Percentiles rank a stretch among this genome's conserved stretches.
Conservation (phyloP, 2,888 invertebrate species). For the Opisthograptis luteolata region DNA sequence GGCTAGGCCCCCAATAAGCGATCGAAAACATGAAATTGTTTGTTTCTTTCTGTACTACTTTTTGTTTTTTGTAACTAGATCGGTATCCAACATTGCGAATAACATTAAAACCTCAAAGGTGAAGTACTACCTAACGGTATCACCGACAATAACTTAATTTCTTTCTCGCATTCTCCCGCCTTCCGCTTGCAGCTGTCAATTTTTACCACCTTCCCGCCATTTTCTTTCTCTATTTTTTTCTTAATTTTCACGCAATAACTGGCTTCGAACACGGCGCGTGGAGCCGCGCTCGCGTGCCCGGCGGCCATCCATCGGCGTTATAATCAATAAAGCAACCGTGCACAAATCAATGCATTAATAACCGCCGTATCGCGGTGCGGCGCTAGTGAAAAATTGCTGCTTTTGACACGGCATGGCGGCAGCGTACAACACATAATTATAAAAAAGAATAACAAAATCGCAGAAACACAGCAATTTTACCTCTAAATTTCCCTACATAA, state of each 20-base stretch:
- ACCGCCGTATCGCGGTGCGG: slow-evolving; percentile 48
- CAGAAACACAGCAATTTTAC: slow-evolving; percentile 8
- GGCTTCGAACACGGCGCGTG: slow-evolving; percentile 43
- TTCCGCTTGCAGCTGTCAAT: slow-evolving; percentile 23
- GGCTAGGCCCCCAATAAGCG: too few relatives aligned
- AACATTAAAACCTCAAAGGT: slow-evolving; percentile 9
- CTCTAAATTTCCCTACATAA: slow-evolving; percentile 8
- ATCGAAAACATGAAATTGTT: too few relatives aligned
- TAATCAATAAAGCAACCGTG: slow-evolving; percentile 76
- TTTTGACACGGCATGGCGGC: slow-evolving; percentile 42
- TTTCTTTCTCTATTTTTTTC: slow-evolving; percentile 40
- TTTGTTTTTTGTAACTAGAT: too few relatives aligned
- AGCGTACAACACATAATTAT: slow-evolving; percentile 23
- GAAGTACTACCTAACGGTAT: too few relatives aligned
- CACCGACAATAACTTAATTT: slow-evolving; percentile 18
- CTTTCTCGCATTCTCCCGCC: slow-evolving; percentile 29
- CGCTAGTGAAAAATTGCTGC: slow-evolving; percentile 55
- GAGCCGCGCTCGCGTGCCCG: slow-evolving; percentile 61
- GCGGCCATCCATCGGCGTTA: slow-evolving; percentile 68
- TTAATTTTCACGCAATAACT: slow-evolving; percentile 48
- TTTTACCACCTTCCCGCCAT: slow-evolving; percentile 6
- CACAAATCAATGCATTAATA: slow-evolving; percentile 78
- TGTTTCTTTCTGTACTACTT: too few relatives aligned
- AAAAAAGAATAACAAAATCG: slow-evolving; percentile 30
- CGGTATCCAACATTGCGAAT: background rate